Evolutionary conservation across 2,113 vertebrate genomes (phyloP).

Genomic region (Podarcis muralis): DNA sequence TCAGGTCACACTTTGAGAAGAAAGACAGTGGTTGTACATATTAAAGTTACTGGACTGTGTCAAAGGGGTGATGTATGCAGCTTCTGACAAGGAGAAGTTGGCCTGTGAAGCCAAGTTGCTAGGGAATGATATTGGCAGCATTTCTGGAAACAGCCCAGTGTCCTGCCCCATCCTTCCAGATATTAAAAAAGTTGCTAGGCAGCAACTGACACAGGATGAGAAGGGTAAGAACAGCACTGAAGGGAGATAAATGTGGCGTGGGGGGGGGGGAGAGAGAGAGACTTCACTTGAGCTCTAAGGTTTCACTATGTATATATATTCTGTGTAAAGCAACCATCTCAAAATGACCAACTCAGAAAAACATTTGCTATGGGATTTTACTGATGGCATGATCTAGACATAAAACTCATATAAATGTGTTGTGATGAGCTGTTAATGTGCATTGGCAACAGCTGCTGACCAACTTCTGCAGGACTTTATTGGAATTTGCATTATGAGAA

Average conservation of each 20-base stretch:
- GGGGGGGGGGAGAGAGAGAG: background rate
- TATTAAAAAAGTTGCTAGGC: slow-evolving; percentile 75
- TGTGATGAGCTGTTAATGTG: slow-evolving; percentile 20
- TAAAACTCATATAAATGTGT: background rate
- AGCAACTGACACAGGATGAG: slow-evolving; percentile 68
- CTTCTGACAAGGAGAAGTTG: slow-evolving; percentile 45
- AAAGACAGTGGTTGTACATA: rapidly evolving
- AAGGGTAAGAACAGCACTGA: slow-evolving; percentile 43
- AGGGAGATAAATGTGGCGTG: slow-evolving; percentile 13
- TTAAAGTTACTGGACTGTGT: slow-evolving; percentile 13
- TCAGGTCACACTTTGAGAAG: background rate
- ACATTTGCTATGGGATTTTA: background rate
- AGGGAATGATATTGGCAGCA: slow-evolving; percentile 64
- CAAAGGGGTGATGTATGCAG: slow-evolving; percentile 23
- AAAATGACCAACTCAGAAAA: slow-evolving; percentile 19
- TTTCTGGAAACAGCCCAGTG: slow-evolving; percentile 31
- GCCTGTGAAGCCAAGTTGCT: slow-evolving; percentile 63
- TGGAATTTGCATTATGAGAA: slow-evolving; percentile 32
- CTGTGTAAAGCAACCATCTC: slow-evolving; percentile 38
- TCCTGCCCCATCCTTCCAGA: slow-evolving; percentile 62
- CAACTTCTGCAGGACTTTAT: slow-evolving; percentile 53
- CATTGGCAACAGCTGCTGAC: slow-evolving; percentile 54
- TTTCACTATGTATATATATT: slow-evolving; percentile 32
- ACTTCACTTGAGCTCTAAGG: slow-evolving; percentile 17
- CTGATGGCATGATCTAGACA: background rate